A percentile compares a stretch with the other conserved stretches of the same genome.
Conservation (phyloP, 2,888 invertebrate genomes). For the Elmis aenea region DNA sequence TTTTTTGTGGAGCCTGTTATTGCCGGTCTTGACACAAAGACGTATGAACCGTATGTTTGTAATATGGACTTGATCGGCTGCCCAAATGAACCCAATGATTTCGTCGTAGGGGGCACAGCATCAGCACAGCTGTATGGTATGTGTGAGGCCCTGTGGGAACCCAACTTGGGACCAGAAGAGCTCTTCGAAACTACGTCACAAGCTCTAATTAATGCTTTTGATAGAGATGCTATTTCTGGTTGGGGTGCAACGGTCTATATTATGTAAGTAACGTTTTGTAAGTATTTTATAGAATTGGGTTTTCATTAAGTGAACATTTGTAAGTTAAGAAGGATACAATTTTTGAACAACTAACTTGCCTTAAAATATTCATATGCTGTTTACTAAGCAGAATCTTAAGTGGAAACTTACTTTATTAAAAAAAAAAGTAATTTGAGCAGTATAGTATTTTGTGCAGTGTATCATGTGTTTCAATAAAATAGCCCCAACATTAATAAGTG, state of each 20-base stretch:
- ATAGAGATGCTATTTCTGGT: constrained; percentile 95
- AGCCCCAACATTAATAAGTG: no score
- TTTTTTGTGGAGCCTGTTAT: constrained; percentile 97
- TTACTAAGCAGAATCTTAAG: no score
- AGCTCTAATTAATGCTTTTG: constrained; percentile 91
- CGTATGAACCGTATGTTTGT: constrained; percentile 81
- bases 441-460: no score
- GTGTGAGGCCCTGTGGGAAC: constrained; percentile 96
- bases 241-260: constrained; percentile 97
- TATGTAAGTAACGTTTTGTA: constrained; percentile 63
- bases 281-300: no score
- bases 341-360: no score
- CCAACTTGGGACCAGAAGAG: constrained; percentile 83
- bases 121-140: constrained; percentile 85
- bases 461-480: no score
- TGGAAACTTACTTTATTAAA: no score
- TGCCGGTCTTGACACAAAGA: constrained; percentile 85
- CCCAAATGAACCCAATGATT: constrained; percentile 85
- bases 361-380: no score
- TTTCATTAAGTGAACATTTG: no score
- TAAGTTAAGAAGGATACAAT: no score
- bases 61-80: constrained; percentile 96
- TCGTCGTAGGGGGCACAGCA: constrained; percentile 96
- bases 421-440: no score
- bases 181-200: constrained; percentile 96